Evolutionary conservation across 2,113 vertebrate genomes (phyloP), one percentile per base, ranked within the genome.

Genomic region (Istiophorus platypterus): DNA sequence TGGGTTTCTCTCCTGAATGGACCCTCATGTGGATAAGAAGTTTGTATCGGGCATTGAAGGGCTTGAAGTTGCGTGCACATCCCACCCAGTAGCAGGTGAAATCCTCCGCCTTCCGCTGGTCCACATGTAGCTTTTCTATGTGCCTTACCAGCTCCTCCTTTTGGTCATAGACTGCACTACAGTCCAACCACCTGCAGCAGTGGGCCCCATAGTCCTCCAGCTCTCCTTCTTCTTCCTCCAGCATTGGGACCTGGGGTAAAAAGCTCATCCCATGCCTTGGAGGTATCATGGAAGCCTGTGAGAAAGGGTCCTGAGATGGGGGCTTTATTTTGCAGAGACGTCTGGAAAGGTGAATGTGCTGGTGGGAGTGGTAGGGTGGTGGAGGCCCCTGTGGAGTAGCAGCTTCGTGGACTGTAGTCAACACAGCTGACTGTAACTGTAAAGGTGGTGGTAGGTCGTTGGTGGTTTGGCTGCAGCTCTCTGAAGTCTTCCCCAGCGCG

Each of bases 1-100:
- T 99, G 4, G 98, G 98, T 92, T 98, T 99, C 95, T 99, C 98
- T 84, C 98, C 98, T 1, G 98, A 99, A 89, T 99, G 98, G 81
- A 99, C 96, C 92, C 98, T 95, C 98, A 99, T 99, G 91, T 99
- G 98, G 93, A 99, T 99, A 24, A 99, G 95, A 82, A 99, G 95
- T 90, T 99, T 99, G 89, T 99, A 99, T 71, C 98, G 96, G 45
- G 98, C 98, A 27, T 99, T 99, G 92, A 99, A 99, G 2, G 98
- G 96, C 84, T 97, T 99, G 90, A 96, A 95, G 92, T 95, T 95
- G 71, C 98, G 94, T 18, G 97, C 95, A 69, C 98, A 99, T 7
- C 96, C 96, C 0, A 93, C 91, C 98, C 98, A 99, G 93, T 97
- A 97, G 89, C 98, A 99, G 2, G 96, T 96, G 92, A 99, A 99